A percentile compares a stretch with the other conserved stretches of the same genome.
Evolutionary conservation across 2,113 vertebrate species (phyloP).

Genomic region (Hystrix brachyura): DNA sequence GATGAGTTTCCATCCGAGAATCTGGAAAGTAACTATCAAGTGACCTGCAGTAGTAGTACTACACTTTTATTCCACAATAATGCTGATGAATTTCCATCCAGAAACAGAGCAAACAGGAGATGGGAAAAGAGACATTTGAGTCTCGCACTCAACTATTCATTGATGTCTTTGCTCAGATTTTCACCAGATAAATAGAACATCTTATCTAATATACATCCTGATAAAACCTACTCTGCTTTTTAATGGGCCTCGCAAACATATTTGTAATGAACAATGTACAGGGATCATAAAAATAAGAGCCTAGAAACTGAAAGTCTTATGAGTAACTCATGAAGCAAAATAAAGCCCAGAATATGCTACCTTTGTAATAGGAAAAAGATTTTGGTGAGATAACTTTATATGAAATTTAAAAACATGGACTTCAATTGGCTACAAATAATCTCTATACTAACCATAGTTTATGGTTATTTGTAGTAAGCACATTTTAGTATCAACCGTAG

Average conservation of each 20-base stretch:
- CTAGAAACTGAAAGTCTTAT: constrained; percentile 57
- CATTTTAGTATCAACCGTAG: constrained; percentile 45
- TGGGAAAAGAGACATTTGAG: neutral
- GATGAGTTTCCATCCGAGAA: neutral
- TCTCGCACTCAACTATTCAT: constrained; percentile 33
- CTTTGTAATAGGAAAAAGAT: constrained; percentile 72
- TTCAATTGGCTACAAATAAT: constrained; percentile 13
- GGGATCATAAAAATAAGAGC: constrained; percentile 41
- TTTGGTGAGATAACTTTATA: constrained; percentile 22
- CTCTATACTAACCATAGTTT: neutral
- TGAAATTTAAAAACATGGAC: constrained; percentile 42
- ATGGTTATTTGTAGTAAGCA: neutral
- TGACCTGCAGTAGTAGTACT: neutral
- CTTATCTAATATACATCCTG: neutral
- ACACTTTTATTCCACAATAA: neutral
- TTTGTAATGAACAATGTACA: constrained; percentile 39
- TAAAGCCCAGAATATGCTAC: constrained; percentile 50
- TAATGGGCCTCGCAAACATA: constrained; percentile 19
- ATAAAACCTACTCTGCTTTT: constrained; percentile 14
- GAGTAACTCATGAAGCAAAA: constrained; percentile 35
- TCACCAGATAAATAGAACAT: neutral
- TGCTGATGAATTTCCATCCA: neutral
- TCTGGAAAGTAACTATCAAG: neutral
- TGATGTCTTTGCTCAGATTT: neutral
- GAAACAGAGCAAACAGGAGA: neutral